Evolutionary conservation across 2,113 vertebrate species (phyloP), one percentile per base, ranked within the genome.

Genomic region (Brachypteracias leptosomus): DNA sequence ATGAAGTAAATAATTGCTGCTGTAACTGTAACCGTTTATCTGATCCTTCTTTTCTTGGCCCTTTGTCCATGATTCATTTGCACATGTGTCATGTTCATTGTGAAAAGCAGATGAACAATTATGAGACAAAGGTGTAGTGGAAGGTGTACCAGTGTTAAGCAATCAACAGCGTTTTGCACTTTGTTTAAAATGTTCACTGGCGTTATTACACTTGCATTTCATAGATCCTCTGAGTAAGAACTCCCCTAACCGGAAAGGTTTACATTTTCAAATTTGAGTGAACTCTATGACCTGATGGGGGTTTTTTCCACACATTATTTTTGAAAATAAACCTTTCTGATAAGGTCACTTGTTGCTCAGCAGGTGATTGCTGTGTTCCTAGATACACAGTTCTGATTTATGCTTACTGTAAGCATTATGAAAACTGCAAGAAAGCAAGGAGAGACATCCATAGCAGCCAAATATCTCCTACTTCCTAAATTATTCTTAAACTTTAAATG

Each of bases 281-380:
- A 90, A 73, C 59, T 76, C 35, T 17, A 3, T 68, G 62, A 85
- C 33, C 16, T 13, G 7, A 46, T 24, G 4, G 0, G 0, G 0
- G 4, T 61, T 81, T 38, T 62, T 47, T 44, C 71, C 26, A 65
- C 3, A 11, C 19, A 25, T 10, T 59, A 14, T 62, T 90, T 92
- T 88, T 82, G 6, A 72, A 88, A 85, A 76, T 52, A 87, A 85
- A 58, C 16, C 9, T 17, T 89, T 75, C 36, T 72, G 52, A 63
- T 63, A 82, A 73, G n/a, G 57, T 68, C 49, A n/a, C 16, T 85
- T 88, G 8, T 16, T 67, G 31, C 28, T 92, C 38, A 80, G 31
- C 33, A 70, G n/a, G 29, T 77, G n/a, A 76, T 63, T 86, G 9
- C 9, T 62, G 11, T 35, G 20, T 42, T 83, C 22, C 29, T 22